Conservation (phyloP, 2,888 invertebrate genomes). For the Melinopterus prodromus region DNA sequence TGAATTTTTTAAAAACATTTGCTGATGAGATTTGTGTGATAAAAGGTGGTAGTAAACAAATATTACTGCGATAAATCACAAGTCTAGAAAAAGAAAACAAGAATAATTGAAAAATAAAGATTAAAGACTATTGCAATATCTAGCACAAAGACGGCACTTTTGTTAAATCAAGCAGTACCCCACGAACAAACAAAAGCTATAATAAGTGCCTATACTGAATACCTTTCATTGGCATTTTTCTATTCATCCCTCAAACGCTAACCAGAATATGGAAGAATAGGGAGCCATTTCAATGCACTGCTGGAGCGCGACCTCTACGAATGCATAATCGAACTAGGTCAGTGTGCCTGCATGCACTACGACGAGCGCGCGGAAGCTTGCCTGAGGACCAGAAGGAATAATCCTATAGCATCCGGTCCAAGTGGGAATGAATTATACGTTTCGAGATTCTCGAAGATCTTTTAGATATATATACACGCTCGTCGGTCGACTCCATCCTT, state of each 20-base stretch:
- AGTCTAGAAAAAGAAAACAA: too few species aligned
- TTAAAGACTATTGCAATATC: too few species aligned
- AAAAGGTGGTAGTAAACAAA: too few species aligned
- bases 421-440: constrained; percentile 4
- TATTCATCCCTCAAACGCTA: neutral
- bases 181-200: too few species aligned
- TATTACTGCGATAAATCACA: too few species aligned
- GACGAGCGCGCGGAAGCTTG: neutral
- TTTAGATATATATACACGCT: neutral
- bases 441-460: neutral
- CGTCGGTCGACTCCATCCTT: neutral
- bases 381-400: neutral
- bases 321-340: neutral
- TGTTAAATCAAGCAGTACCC: too few species aligned
- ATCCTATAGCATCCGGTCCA: neutral
- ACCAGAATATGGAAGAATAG: neutral
- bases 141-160: too few species aligned
- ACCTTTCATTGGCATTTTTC: too few species aligned
- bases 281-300: neutral
- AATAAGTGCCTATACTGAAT: too few species aligned
- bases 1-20: too few species aligned
- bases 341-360: neutral
- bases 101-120: too few species aligned
- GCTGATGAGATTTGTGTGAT: too few species aligned
- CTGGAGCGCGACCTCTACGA: neutral